These are phyloP conservation scores for Alexandromys fortis DNA, from an alignment of 2,113 vertebrate species.

Conservation along the genomic window DNA sequence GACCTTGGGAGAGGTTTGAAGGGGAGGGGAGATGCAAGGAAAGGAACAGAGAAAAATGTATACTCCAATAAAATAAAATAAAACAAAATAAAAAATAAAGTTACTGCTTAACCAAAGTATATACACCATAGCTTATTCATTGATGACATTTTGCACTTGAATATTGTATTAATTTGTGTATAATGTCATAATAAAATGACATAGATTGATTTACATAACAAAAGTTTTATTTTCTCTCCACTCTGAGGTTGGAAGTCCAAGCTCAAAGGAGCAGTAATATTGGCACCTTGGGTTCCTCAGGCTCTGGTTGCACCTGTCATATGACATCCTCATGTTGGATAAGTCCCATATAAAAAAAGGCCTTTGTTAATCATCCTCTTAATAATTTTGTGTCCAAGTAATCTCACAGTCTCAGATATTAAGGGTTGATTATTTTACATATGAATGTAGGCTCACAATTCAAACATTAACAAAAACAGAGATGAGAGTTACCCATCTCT, in stretches of 20 bases:
- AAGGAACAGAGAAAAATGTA: too few relatives aligned
- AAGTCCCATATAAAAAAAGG: neutral
- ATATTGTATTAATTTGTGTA: neutral
- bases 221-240: constrained; percentile 3
- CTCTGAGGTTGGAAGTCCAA: neutral
- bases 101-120: neutral
- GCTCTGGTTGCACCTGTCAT: neutral
- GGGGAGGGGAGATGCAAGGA: too few relatives aligned
- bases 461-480: neutral
- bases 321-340: neutral
- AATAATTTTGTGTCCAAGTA: neutral
- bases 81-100: neutral
- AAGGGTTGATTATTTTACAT: neutral
- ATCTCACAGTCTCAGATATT: neutral
- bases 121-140: neutral
- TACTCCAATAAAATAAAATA: too few relatives aligned
- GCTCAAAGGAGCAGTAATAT: neutral
- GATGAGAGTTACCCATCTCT: neutral
- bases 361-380: neutral
- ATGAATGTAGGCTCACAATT: neutral
- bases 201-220: neutral
- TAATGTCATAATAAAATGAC: neutral
- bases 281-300: neutral
- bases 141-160: neutral
- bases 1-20: too few relatives aligned